Evolutionary conservation across 2,888 invertebrate genomes (phyloP).

Genomic region (Lithophane leautieri): DNA sequence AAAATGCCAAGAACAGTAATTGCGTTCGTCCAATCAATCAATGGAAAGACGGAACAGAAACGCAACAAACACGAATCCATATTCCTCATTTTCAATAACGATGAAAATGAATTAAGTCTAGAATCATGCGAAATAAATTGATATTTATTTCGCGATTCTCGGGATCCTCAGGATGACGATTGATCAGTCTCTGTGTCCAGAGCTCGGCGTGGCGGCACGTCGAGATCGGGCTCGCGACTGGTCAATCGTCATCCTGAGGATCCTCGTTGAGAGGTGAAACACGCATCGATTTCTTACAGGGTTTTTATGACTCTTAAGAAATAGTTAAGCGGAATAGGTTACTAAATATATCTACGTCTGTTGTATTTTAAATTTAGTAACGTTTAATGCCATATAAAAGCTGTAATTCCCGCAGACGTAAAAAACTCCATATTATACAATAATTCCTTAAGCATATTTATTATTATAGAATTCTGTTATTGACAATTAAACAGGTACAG

Average conservation of each 20-base stretch:
- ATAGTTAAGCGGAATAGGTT: too few relatives aligned
- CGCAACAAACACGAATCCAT: conserved; percentile 34
- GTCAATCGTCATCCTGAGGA: too few relatives aligned
- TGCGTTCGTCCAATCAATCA: conserved; percentile 32
- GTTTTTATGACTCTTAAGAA: too few relatives aligned
- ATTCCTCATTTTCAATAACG: conserved; percentile 33
- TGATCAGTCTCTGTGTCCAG: too few relatives aligned
- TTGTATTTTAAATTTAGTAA: too few relatives aligned
- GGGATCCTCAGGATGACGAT: too few relatives aligned
- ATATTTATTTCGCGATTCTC: too few relatives aligned
- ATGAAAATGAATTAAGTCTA: conserved; percentile 23
- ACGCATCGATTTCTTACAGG: too few relatives aligned
- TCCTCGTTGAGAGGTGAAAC: too few relatives aligned
- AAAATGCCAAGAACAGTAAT: conserved; percentile 26
- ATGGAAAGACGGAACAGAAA: conserved; percentile 41
- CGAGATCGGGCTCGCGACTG: too few relatives aligned
- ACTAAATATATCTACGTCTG: too few relatives aligned
- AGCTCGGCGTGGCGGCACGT: too few relatives aligned
- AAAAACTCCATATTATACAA: background rate
- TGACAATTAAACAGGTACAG: background rate
- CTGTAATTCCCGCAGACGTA: background rate
- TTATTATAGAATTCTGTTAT: background rate
- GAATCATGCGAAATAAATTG: conserved; percentile 36
- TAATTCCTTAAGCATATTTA: background rate
- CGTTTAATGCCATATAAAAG: background rate